Evolutionary conservation across 2,113 vertebrate genomes (phyloP).

Genomic region (Sterrhoptilus dennistouni): DNA sequence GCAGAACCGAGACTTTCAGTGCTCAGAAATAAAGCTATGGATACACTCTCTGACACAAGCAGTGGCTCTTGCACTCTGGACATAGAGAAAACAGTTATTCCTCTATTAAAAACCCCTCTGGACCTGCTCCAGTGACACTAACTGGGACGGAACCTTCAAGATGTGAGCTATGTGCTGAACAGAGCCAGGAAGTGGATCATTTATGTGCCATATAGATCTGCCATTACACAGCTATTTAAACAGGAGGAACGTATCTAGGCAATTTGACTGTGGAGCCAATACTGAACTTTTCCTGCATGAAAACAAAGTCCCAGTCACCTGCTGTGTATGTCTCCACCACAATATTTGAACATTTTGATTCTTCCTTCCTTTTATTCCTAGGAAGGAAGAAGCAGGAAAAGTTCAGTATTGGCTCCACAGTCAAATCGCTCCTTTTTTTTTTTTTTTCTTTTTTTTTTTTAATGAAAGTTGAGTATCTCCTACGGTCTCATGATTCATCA

Average conservation of each 20-base stretch:
- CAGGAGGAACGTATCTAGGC: neutral
- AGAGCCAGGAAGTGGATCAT: neutral
- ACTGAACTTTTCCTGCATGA: too few relatives aligned
- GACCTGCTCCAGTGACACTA: neutral
- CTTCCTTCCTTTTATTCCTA: neutral
- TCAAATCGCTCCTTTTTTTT: neutral
- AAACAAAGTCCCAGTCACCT: neutral
- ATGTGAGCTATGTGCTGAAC: neutral
- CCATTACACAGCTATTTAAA: neutral
- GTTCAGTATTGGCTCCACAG: neutral
- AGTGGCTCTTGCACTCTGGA: rapidly evolving
- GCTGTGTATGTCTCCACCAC: neutral
- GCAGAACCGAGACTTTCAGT: neutral
- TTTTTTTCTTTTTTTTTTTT: neutral
- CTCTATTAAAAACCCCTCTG: neutral
- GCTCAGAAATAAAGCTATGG: neutral
- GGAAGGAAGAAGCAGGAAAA: neutral
- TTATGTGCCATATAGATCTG: neutral
- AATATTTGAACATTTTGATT: rapidly evolving
- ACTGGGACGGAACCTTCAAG: neutral
- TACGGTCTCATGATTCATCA: neutral
- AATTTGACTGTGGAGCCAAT: too few relatives aligned
- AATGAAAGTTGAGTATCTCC: neutral
- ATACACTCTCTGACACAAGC: neutral
- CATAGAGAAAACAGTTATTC: neutral